These are phyloP conservation scores for Globodera rostochiensis DNA, from an alignment of 1,140 invertebrate species.

Conservation along the genomic window DNA sequence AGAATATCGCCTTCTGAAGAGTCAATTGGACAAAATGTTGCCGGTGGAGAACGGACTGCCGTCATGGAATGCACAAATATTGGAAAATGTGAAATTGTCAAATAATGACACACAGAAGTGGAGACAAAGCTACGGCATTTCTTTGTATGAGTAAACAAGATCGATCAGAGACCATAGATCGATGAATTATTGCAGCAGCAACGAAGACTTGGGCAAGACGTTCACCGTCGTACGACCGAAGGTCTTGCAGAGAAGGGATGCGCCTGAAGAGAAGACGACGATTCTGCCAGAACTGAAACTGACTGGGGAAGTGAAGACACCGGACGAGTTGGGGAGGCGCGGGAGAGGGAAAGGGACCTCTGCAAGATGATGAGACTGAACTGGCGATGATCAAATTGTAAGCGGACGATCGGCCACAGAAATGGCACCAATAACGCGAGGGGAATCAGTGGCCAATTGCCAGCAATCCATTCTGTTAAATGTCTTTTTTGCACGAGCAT, in stretches of 20 bases:
- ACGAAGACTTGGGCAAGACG: background rate
- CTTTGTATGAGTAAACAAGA: background rate
- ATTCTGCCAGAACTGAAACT: background rate
- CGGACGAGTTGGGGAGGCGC: background rate
- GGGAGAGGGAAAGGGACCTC: background rate
- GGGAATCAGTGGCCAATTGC: background rate
- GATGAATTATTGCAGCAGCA: background rate
- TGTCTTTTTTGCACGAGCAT: background rate
- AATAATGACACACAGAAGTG: background rate
- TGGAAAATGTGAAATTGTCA: constrained; percentile 23
- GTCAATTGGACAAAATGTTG: constrained; percentile 58
- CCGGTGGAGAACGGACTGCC: constrained; percentile 38
- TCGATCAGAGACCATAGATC: background rate
- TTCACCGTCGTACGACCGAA: background rate
- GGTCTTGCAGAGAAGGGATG: background rate
- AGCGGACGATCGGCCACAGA: background rate
- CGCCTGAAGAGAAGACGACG: background rate
- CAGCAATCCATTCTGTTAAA: background rate
- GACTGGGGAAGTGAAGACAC: background rate
- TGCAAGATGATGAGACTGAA: background rate
- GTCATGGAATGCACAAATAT: constrained; percentile 60
- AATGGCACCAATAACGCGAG: no score
- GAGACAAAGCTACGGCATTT: constrained; percentile 5
- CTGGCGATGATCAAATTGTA: no score
- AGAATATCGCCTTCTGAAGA: constrained; percentile 61